phyloP scores from a whole-genome alignment of 2,113 vertebrate genomes.

The Tenrec ecaudatus region DNA sequence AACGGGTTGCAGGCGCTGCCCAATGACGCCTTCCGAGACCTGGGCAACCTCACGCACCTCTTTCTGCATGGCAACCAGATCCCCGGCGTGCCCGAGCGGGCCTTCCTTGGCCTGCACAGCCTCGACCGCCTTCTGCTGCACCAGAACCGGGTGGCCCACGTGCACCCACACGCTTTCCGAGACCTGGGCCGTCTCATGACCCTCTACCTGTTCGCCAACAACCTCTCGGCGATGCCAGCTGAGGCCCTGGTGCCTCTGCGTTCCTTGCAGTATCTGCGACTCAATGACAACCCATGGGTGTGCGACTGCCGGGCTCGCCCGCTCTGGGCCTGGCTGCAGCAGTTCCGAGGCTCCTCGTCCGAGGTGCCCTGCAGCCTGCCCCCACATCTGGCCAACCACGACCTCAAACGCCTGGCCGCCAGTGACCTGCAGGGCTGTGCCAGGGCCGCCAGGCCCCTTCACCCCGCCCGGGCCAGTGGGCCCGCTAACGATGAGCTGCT shows the following conservation, averaged over 20 bases:
- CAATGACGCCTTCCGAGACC: conserved; percentile 95
- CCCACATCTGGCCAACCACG: conserved; percentile 89
- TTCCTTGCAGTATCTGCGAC: conserved; percentile 95
- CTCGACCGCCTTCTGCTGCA: conserved; percentile 96
- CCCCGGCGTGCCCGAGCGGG: conserved; percentile 94
- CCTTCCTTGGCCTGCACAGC: conserved; percentile 93
- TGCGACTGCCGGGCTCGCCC: conserved; percentile 97
- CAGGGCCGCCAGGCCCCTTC: conserved; percentile 36
- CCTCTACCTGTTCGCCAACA: conserved; percentile 97
- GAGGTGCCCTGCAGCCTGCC: conserved; percentile 95
- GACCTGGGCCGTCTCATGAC: conserved; percentile 96
- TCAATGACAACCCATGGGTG: conserved; percentile 98
- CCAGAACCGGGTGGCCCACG: conserved; percentile 93
- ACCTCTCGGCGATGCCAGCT: conserved; percentile 92
- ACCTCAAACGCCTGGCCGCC: conserved; percentile 93
- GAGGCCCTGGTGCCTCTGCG: conserved; percentile 94
- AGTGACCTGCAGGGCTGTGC: conserved; percentile 93
- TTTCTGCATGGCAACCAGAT: conserved; percentile 98
- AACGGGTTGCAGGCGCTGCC: conserved; percentile 94
- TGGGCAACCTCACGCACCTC: conserved; percentile 97
- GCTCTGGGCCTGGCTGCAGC: conserved; percentile 98
- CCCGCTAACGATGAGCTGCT: conserved; percentile 86
- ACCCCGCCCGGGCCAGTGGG: conserved; percentile 83
- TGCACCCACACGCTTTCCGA: conserved; percentile 93
- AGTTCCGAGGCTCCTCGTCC: conserved; percentile 97